Evolutionary conservation across 2,113 vertebrate genomes (phyloP).

Genomic region (Ceratotherium simum): DNA sequence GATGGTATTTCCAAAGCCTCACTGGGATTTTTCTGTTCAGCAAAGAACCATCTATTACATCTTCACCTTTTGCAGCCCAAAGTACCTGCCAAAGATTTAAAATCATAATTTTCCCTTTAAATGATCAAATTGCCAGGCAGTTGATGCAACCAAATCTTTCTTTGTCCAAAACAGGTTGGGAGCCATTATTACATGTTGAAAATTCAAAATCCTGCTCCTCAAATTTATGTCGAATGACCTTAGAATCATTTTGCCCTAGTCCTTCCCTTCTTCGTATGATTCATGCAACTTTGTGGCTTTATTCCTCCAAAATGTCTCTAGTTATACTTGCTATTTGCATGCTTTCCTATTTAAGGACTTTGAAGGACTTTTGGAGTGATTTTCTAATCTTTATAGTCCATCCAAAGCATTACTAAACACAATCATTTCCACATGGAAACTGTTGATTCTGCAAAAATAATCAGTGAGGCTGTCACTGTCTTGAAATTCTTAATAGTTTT

Average conservation of each 20-base stretch:
- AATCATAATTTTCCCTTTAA: not conserved
- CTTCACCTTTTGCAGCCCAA: not conserved
- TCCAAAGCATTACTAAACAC: not conserved
- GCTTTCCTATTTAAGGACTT: not conserved
- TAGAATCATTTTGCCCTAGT: not conserved
- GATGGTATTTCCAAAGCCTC: not conserved
- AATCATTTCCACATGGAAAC: not conserved
- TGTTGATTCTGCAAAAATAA: not conserved
- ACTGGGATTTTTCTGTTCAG: not conserved
- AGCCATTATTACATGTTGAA: not conserved
- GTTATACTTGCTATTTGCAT: not conserved
- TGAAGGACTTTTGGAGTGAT: not conserved
- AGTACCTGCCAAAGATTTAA: not conserved
- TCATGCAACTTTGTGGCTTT: not conserved
- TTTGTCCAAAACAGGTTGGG: not conserved
- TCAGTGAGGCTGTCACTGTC: not conserved
- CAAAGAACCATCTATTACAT: not conserved
- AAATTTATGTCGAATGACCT: not conserved
- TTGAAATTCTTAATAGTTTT: not conserved
- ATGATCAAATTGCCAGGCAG: not conserved
- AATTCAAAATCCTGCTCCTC: not conserved
- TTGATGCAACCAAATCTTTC: not conserved
- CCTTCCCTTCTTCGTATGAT: not conserved
- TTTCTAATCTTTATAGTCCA: not conserved
- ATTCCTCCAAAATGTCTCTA: not conserved